Percentiles rank a stretch among this genome's conserved stretches.
phyloP scores from a whole-genome alignment of 2,888 invertebrate species.

The Nephrotoma guestfalica region DNA sequence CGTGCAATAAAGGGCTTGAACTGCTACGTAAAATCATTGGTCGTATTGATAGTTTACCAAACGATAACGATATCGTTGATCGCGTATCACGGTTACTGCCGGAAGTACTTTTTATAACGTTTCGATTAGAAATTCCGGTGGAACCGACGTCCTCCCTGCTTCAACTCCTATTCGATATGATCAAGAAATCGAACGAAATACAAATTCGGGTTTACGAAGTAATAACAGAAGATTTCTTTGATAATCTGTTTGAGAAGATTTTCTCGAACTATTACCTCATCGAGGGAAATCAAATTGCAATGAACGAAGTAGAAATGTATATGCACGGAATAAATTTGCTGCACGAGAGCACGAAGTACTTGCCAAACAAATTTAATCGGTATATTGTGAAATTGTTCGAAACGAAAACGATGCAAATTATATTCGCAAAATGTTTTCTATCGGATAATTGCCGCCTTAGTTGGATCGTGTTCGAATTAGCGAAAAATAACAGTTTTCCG shows the following conservation, averaged over 20 bases:
- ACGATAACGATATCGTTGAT: slow-evolving; percentile 12
- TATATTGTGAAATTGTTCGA: slow-evolving; percentile 16
- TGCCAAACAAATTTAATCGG: slow-evolving; percentile 26
- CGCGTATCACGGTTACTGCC: slow-evolving; percentile 19
- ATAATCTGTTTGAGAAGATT: slow-evolving; percentile 19
- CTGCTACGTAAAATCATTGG: not conserved
- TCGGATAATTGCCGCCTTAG: slow-evolving; percentile 22
- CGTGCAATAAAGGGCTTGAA: slow-evolving; percentile 4
- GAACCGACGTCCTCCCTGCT: slow-evolving; percentile 3
- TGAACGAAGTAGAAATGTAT: slow-evolving; percentile 23
- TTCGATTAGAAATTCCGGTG: slow-evolving; percentile 19
- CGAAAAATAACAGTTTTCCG: slow-evolving; percentile 27
- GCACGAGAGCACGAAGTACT: slow-evolving; percentile 25
- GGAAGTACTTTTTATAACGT: slow-evolving; percentile 21
- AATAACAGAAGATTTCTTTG: not conserved
- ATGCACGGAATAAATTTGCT: slow-evolving; percentile 23
- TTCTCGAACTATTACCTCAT: slow-evolving; percentile 4
- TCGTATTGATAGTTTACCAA: not conserved
- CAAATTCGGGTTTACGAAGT: not conserved
- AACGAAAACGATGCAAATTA: slow-evolving; percentile 24
- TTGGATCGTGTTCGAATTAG: slow-evolving; percentile 25
- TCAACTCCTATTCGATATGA: not conserved
- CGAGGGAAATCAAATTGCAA: slow-evolving; percentile 7
- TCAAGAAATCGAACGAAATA: not conserved
- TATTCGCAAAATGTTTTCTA: slow-evolving; percentile 25